phyloP scores from a whole-genome alignment of 2,888 invertebrate genomes.

The Charanyca ferruginea region DNA sequence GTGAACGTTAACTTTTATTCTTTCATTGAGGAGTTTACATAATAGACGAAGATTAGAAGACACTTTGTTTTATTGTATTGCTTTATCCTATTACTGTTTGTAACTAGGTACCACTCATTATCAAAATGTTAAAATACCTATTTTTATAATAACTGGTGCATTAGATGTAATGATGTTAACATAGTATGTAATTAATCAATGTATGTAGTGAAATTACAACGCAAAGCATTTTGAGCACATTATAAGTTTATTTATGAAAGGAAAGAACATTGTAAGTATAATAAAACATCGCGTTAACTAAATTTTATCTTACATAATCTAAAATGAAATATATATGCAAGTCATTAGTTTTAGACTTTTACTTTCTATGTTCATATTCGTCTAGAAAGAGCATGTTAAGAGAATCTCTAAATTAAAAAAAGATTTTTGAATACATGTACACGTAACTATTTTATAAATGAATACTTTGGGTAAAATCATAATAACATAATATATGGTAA shows the following conservation, averaged over 20 bases:
- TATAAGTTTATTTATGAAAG: slow-evolving; percentile 13
- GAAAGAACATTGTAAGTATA: slow-evolving; percentile 27
- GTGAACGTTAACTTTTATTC: neutral
- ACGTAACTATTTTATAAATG: neutral
- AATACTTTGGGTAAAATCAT: neutral
- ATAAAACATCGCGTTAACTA: slow-evolving; percentile 39
- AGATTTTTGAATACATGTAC: neutral
- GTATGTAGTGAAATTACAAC: slow-evolving; percentile 17
- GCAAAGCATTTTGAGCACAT: slow-evolving; percentile 15
- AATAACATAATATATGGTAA: neutral
- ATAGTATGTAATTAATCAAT: neutral
- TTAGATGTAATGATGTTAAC: neutral
- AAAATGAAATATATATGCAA: slow-evolving; percentile 46
- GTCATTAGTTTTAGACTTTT: slow-evolving; percentile 44
- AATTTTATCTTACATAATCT: slow-evolving; percentile 47
- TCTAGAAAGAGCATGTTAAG: slow-evolving; percentile 25
- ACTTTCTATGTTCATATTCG: slow-evolving; percentile 52
- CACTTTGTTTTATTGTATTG: neutral
- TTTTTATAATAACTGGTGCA: slow-evolving; percentile 1
- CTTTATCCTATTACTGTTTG: neutral
- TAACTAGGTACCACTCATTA: neutral
- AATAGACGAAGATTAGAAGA: too few relatives aligned
- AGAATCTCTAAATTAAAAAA: slow-evolving; percentile 31
- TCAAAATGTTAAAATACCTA: neutral
- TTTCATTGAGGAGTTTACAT: too few relatives aligned